A percentile compares a stretch with the other conserved stretches of the same genome.
Evolutionary conservation across 1,140 invertebrate genomes (phyloP).

Genomic region (Physella acuta): DNA sequence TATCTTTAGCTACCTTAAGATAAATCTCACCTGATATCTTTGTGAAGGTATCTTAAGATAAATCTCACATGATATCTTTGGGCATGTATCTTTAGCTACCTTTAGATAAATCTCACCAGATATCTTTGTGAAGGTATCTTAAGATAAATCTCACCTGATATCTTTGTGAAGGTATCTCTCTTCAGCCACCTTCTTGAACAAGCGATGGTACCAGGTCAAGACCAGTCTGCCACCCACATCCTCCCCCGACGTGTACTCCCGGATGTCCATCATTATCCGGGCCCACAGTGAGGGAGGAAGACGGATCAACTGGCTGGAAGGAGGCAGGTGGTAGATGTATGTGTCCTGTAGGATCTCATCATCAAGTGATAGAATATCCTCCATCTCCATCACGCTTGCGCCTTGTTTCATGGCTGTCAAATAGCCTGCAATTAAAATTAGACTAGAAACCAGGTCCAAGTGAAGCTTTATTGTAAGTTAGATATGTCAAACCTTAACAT

Average conservation of each 20-base stretch:
- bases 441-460: too few species aligned
- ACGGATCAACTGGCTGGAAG: conserved; percentile 44
- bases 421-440: conserved; percentile 71
- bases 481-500: too few species aligned
- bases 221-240: conserved; percentile 65
- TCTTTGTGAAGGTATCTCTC: conserved; percentile 71
- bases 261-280: conserved; percentile 67
- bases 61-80: too few species aligned
- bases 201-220: conserved; percentile 78
- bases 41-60: too few species aligned
- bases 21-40: too few species aligned
- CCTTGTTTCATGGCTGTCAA: conserved; percentile 45
- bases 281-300: conserved; percentile 67
- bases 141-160: neutral
- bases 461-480: too few species aligned
- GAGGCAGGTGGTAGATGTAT: conserved; percentile 51
- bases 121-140: too few species aligned
- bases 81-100: too few species aligned
- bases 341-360: conserved; percentile 55
- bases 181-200: conserved; percentile 87
- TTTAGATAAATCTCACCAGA: too few species aligned
- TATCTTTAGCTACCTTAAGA: too few species aligned
- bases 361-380: conserved; percentile 53
- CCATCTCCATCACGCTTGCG: conserved; percentile 49
- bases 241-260: conserved; percentile 70